Evolutionary conservation across 1,140 invertebrate species (phyloP).

Genomic region (Hyphantria cunea): DNA sequence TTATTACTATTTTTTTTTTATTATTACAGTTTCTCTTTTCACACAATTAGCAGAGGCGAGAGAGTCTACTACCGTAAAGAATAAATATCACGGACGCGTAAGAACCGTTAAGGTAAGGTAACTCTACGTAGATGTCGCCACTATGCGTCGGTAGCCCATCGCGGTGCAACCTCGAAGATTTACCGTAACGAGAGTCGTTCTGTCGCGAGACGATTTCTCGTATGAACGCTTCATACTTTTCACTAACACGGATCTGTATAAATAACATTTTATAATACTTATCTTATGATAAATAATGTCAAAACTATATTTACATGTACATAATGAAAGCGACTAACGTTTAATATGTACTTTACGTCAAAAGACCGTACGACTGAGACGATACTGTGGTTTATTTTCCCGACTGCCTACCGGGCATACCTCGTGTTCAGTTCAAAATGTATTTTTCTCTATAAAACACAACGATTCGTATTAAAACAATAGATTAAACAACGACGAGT

Average conservation of each 20-base stretch:
- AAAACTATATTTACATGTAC: not conserved
- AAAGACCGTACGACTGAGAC: not conserved
- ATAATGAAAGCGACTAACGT: not conserved
- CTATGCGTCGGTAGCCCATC: not conserved
- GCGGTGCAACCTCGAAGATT: not conserved
- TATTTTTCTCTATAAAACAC: constrained; percentile 2
- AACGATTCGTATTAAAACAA: not conserved
- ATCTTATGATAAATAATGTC: not conserved
- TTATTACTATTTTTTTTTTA: not conserved
- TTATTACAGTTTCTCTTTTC: too few relatives aligned
- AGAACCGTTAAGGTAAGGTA: too few relatives aligned
- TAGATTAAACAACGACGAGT: not conserved
- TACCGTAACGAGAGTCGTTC: constrained; percentile 23
- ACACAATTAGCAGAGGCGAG: too few relatives aligned
- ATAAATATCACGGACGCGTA: not conserved
- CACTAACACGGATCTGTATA: constrained; percentile 1
- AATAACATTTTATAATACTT: not conserved
- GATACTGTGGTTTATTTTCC: not conserved
- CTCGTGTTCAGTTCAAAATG: constrained; percentile 1
- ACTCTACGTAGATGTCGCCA: constrained; percentile 9
- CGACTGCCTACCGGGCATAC: not conserved
- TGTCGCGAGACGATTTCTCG: constrained; percentile 28
- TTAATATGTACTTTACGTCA: not conserved
- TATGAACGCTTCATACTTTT: constrained; percentile 29
- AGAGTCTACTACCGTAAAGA: not conserved